Evolutionary conservation across 2,113 vertebrate genomes (phyloP), one percentile per base, ranked within the genome.

Genomic region (Oenanthe melanoleuca): DNA sequence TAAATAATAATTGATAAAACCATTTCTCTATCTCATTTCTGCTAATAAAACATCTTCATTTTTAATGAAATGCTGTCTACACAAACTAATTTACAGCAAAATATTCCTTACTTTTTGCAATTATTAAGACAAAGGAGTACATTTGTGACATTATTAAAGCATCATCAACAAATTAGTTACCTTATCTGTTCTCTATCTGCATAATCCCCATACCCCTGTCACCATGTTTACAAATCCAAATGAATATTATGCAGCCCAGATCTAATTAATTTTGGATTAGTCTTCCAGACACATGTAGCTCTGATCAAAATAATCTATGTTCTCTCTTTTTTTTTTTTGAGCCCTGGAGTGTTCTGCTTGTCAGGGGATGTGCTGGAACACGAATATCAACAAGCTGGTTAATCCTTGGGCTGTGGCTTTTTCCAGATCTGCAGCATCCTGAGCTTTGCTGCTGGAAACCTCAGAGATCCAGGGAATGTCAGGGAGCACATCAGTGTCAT

Each of bases 201-300:
- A 92, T 96, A 97, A 97, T 95, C 88, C 96, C 92, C 71, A 50
- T 91, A 84, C 57, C 66, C 92, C 50, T 7, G 14, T 94, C 95
- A 89, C 92, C 90, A 65, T 94, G 95, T 94, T 97, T 97, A 97
- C 88, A 93, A 97, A 97, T 95, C 89, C 95, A 96, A 97, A 95
- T 93, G 86, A 98, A 97, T 94, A 88, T 80, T 95, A 81, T 84
- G 89, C 57, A 88, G 88, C 89, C 87, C 91, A 90, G 80, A 96
- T 95, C 91, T 97, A 97, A 97, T 97, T 98, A 96, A 97, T 97
- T 97, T 97, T 93, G 95, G 81, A 95, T 95, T 98, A 98, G 95
- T 52, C 89, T 97, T 90, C 69, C 73, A 96, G 94, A 83, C 93
- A 91, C 63, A 95, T 84, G 88, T 97, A 95, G 93, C 75, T 73